Percentiles rank a stretch among this genome's conserved stretches.
These are phyloP conservation scores for Zosterops hypoxanthus DNA, from an alignment of 2,113 vertebrate species.

Conservation along the genomic window DNA sequence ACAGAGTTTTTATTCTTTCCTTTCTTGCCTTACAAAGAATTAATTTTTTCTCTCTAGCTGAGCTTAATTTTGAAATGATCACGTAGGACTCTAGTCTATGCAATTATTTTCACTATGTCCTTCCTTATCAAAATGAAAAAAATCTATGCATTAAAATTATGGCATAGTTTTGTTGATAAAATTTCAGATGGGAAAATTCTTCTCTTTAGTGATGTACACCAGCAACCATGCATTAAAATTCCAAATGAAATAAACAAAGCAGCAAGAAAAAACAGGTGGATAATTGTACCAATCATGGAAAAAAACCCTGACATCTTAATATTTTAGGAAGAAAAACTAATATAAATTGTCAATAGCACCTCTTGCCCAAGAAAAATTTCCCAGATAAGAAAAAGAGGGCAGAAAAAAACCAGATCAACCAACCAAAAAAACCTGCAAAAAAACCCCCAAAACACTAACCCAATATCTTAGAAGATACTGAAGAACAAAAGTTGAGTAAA, in stretches of 20 bases:
- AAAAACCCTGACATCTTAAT: rapidly evolving
- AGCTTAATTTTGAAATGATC: not conserved
- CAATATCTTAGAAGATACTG: not conserved
- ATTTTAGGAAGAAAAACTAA: not conserved
- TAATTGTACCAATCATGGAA: not conserved
- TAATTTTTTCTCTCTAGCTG: not conserved
- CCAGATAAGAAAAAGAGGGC: not conserved
- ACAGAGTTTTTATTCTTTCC: not conserved
- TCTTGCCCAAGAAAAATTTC: not conserved
- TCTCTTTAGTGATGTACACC: not conserved
- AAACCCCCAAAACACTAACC: rapidly evolving
- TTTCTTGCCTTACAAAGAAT: not conserved
- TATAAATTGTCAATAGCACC: not conserved
- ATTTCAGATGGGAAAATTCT: not conserved
- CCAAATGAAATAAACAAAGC: not conserved
- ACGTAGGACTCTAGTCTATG: not conserved
- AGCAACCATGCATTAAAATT: not conserved
- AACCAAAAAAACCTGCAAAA: not conserved
- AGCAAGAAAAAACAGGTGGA: not conserved
- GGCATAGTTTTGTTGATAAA: not conserved
- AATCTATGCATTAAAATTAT: not conserved
- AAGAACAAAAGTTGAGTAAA: not conserved
- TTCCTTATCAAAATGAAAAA: not conserved
- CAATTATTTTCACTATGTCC: not conserved
- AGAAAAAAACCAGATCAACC: not conserved